These are phyloP conservation scores for Eupsilia transversa DNA, from an alignment of 2,888 invertebrate species.

Conservation along the genomic window DNA sequence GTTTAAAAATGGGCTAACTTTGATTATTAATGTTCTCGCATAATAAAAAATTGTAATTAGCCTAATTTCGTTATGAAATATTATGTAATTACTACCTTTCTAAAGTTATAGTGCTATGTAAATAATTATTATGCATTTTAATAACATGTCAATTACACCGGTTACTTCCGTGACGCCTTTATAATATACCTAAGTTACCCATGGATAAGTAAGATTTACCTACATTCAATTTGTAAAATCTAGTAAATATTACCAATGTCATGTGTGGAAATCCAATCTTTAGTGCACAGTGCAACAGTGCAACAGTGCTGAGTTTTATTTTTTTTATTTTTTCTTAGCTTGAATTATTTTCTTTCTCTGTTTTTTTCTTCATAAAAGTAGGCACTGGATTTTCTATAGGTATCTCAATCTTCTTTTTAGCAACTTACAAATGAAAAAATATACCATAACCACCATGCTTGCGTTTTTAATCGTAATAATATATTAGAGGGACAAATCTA, in stretches of 20 bases:
- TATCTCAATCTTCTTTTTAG: neutral
- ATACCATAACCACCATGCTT: neutral
- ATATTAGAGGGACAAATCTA: neutral
- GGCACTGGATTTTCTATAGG: accelerated
- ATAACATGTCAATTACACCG: neutral
- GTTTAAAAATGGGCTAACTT: slow-evolving; percentile 20
- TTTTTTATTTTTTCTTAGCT: too few species aligned
- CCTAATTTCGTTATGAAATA: slow-evolving; percentile 8
- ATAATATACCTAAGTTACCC: neutral
- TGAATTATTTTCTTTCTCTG: too few species aligned
- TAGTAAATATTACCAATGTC: neutral
- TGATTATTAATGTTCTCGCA: neutral
- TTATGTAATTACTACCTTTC: neutral
- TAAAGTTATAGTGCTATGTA: neutral
- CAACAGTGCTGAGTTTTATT: too few species aligned
- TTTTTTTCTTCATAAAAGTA: neutral
- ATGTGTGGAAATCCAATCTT: neutral
- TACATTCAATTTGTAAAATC: neutral
- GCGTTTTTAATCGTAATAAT: neutral
- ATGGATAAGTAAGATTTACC: neutral
- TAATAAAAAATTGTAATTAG: slow-evolving; percentile 2
- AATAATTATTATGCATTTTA: slow-evolving; percentile 3
- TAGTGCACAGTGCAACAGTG: too few species aligned
- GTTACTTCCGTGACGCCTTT: neutral
- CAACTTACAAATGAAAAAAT: neutral